Base-by-base conservation (phyloP, 2,797 vertebrate species). In the Thripadectes ignobilis region DNA sequence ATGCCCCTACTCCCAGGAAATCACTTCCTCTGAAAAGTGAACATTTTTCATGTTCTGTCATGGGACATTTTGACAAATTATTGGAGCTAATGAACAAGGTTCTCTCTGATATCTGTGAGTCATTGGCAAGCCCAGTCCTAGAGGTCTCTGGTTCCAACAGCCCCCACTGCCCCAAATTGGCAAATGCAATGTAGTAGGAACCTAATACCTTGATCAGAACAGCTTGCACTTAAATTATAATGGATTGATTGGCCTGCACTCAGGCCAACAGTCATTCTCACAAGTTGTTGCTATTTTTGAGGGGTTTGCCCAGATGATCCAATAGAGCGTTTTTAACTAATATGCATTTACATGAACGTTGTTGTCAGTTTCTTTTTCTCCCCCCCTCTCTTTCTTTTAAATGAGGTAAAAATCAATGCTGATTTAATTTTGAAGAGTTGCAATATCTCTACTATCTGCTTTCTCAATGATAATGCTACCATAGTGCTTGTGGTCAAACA, bases 201-300 rank as follows among this genome's bases (percentile, higher is more conserved):
- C 36, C 76, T 36, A 71, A 84, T 79, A 34, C 26, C 51, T 93
- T 38, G 62, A 32, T 69, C 30, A 43, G 39, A 96, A 59, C 74
- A 91, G 74, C 65, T 92, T 93, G 71, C 58, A 14, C 74, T 90
- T 93, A 85, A 85, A 94, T 92, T 62, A 18, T 81, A 83, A 85
- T 83, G 67, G 61, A 92, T 85, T 85, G 75, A 80, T 81, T 96
- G 87, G 65, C 82, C n/a, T 57, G 67, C 4, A 6, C 36, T 85
- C 48, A 45, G 67, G 61, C 77, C 86, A 95, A 12, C 11, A 85
- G 12, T 30, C 39, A 11, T 84, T 84, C n/a, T 74, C 74, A 65
- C 1, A 27, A 86, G 75, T 39, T 83, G 72, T 36, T 83, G 34
- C 41, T 93, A 8, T 87, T 89, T 94, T 73, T 79, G 15, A 21